Percentiles rank a stretch among this genome's conserved stretches.
Conservation (phyloP, 30 jellyfish, hydroid and myxozoan species). For the Mastigias papua region DNA sequence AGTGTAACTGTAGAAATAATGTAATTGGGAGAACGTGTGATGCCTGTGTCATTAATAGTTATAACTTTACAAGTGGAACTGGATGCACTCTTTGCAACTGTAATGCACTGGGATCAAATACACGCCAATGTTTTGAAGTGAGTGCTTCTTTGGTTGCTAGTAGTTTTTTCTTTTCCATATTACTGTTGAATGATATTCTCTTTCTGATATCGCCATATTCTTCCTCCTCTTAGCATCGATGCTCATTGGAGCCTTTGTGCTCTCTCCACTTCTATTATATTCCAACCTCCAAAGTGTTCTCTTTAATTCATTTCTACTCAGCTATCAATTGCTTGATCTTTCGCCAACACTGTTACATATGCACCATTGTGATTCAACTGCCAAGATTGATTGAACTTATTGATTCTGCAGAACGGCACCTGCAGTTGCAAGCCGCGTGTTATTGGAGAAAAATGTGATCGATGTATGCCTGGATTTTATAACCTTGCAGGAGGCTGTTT, state of each 20-base stretch:
- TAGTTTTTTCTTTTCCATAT: too few species aligned
- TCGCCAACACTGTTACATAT: too few species aligned
- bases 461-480: conserved; percentile 90
- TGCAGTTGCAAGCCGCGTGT: conserved; percentile 89
- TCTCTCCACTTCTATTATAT: too few species aligned
- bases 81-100: conserved; percentile 94
- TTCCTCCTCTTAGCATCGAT: too few species aligned
- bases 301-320: too few species aligned
- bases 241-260: too few species aligned
- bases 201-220: too few species aligned
- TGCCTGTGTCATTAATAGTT: conserved; percentile 82
- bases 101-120: conserved; percentile 71
- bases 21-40: conserved; percentile 60
- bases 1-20: conserved; percentile 19
- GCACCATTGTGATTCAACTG: not conserved
- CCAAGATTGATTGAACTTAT: not conserved
- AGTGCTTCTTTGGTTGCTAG: too few species aligned
- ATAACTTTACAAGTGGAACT: conserved; percentile 74
- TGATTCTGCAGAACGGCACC: conserved; percentile 57
- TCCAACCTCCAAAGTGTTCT: not conserved
- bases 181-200: too few species aligned
- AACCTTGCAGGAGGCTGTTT: conserved; percentile 86
- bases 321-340: too few species aligned
- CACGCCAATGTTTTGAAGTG: conserved; percentile 83
- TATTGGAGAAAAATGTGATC: conserved; percentile 91